Conservation (phyloP, 2,797 vertebrate genomes). For the Enteromius trimaculatus region DNA sequence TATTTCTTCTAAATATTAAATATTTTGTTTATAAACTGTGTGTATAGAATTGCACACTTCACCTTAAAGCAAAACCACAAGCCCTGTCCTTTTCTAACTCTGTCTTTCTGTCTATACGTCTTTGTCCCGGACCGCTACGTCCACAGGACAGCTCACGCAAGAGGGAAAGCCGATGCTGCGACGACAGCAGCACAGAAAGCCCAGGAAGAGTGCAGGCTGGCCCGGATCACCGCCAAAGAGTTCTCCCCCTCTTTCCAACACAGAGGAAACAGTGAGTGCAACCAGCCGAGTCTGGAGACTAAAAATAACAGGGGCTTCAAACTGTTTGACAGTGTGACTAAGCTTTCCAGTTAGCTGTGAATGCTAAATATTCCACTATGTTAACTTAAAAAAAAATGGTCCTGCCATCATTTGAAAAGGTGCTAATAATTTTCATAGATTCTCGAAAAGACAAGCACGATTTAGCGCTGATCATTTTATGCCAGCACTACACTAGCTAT, state of each 20-base stretch:
- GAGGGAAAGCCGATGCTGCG: conserved; percentile 92
- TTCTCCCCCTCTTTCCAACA: conserved; percentile 98
- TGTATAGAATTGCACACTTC: background rate
- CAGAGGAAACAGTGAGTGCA: conserved; percentile 89
- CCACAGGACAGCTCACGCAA: conserved; percentile 91
- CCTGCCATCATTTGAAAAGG: background rate
- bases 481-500: background rate
- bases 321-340: conserved; percentile 26
- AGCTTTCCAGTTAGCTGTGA: conserved; percentile 24
- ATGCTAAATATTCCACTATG: conserved; percentile 30
- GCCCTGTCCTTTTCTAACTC: conserved; percentile 1
- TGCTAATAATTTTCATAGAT: background rate
- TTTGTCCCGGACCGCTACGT: conserved; percentile 47
- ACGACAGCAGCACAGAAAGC: conserved; percentile 89
- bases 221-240: conserved; percentile 97
- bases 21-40: background rate
- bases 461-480: conserved; percentile 2
- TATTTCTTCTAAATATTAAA: background rate
- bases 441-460: background rate
- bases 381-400: background rate
- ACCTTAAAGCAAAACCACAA: background rate
- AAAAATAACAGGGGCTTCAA: conserved; percentile 27
- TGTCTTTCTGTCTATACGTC: conserved; percentile 43
- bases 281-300: conserved; percentile 29
- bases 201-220: conserved; percentile 93